Conservation (phyloP, 1,140 invertebrate genomes). For the Lepidotrigona ventralis region DNA sequence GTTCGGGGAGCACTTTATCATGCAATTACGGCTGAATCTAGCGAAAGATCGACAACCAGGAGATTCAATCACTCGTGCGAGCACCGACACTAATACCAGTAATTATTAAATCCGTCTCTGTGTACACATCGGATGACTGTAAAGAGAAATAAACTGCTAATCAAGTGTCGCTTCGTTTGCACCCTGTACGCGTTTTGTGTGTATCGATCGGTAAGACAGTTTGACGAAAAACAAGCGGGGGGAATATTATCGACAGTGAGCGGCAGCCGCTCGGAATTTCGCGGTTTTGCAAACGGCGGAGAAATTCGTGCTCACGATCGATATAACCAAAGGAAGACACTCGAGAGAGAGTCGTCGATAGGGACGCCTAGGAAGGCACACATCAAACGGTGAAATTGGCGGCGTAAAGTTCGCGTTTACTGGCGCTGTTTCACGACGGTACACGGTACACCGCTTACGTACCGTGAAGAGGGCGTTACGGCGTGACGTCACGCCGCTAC, state of each 20-base stretch:
- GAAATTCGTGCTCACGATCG: background rate
- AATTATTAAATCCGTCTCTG: constrained; percentile 12
- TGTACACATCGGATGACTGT: background rate
- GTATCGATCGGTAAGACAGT: background rate
- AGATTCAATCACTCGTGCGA: background rate
- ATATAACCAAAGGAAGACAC: background rate
- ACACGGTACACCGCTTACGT: constrained; percentile 33
- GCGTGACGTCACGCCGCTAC: constrained; percentile 53
- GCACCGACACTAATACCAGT: too few species aligned
- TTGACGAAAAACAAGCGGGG: background rate
- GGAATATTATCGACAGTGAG: background rate
- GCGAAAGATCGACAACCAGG: background rate
- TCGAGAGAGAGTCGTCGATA: constrained; percentile 11
- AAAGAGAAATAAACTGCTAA: background rate
- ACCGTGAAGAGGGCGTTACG: constrained; percentile 29
- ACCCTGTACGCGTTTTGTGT: background rate
- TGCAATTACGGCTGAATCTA: background rate
- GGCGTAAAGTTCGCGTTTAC: constrained; percentile 51
- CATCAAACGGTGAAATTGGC: constrained; percentile 47
- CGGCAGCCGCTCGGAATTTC: background rate
- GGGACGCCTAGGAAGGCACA: constrained; percentile 30
- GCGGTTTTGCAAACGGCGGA: background rate
- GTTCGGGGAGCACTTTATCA: background rate
- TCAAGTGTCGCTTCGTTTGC: background rate
- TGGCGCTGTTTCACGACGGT: constrained; percentile 15